Evolutionary conservation across 2,797 vertebrate genomes (phyloP).

Genomic region (Rhabdomys pumilio): DNA sequence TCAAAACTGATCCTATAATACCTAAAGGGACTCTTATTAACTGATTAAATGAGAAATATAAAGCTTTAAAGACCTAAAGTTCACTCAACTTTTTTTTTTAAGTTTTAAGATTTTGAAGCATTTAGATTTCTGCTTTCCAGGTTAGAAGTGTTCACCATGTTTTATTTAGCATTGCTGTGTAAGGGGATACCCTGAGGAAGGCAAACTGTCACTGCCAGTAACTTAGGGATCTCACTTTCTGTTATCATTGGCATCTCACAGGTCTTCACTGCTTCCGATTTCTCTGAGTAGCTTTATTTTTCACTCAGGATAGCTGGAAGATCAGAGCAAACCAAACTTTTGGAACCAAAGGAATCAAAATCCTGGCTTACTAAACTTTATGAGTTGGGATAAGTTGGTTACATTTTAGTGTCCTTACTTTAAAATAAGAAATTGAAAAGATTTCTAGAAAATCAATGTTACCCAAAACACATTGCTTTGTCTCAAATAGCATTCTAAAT

Average conservation of each 20-base stretch:
- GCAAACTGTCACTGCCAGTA: background rate
- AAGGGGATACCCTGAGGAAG: background rate
- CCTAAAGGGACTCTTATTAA: background rate
- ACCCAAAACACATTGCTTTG: conserved; percentile 15
- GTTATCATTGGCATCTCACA: background rate
- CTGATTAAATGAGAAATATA: background rate
- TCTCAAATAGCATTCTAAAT: conserved; percentile 27
- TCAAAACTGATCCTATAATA: background rate
- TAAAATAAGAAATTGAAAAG: background rate
- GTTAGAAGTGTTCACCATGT: background rate
- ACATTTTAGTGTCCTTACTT: background rate
- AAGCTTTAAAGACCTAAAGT: background rate
- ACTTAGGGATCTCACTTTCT: background rate
- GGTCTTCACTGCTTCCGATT: background rate
- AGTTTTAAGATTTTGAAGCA: background rate
- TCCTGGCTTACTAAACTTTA: background rate
- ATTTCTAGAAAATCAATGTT: conserved; percentile 30
- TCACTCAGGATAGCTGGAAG: background rate
- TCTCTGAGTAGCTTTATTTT: background rate
- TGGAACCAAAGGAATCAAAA: background rate
- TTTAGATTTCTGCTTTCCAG: too few relatives aligned
- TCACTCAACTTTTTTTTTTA: background rate
- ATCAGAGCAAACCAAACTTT: background rate
- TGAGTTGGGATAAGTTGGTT: background rate
- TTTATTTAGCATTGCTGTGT: too few relatives aligned